phyloP scores from a whole-genome alignment of 2,797 vertebrate species.

The Phrynocephalus vlangalii region DNA sequence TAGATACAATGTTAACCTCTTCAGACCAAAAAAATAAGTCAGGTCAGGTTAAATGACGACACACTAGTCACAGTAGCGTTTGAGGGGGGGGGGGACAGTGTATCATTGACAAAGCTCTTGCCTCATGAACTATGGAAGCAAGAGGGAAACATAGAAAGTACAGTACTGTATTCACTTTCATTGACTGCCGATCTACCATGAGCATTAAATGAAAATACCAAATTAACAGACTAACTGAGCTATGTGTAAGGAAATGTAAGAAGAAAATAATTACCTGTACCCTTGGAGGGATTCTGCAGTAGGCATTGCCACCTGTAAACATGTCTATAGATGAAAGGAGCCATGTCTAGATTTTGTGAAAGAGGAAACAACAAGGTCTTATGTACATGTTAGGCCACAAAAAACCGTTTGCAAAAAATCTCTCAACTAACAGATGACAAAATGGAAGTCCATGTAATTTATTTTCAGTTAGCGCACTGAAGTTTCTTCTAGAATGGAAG shows the following conservation, averaged over 20 bases:
- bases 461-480: slow-evolving; percentile 74
- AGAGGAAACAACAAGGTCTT: slow-evolving; percentile 33
- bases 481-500: slow-evolving; percentile 63
- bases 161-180: rapidly evolving
- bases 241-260: slow-evolving; percentile 16
- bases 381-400: slow-evolving; percentile 53
- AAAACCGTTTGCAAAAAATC: slow-evolving; percentile 58
- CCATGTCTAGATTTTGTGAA: slow-evolving; percentile 41
- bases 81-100: rapidly evolving
- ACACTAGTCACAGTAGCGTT: rapidly evolving
- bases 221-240: slow-evolving; percentile 51
- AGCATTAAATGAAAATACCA: slow-evolving; percentile 39
- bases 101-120: background rate
- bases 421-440: slow-evolving; percentile 61
- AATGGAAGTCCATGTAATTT: slow-evolving; percentile 67
- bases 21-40: background rate
- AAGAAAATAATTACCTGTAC: slow-evolving; percentile 17
- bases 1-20: rapidly evolving
- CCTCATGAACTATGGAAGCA: background rate
- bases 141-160: background rate
- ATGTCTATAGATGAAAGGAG: slow-evolving; percentile 32
- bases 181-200: background rate
- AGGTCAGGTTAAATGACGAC: background rate
- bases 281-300: slow-evolving; percentile 1
- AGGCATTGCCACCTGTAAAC: slow-evolving; percentile 22